These are phyloP conservation scores for Amphiura filiformis DNA, from an alignment of 35 echinoderm and acorn worm genomes.

Conservation along the genomic window DNA sequence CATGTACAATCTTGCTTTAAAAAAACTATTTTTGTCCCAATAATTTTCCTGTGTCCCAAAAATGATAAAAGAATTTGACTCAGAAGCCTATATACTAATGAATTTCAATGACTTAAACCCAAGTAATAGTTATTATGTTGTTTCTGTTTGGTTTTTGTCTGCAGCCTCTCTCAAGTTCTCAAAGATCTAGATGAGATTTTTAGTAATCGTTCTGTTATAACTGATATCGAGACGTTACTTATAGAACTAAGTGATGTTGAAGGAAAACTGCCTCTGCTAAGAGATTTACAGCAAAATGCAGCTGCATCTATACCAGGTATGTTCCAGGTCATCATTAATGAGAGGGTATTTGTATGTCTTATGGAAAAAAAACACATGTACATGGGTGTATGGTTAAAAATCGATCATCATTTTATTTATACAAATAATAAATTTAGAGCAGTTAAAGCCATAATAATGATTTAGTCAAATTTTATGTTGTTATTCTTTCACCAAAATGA, in stretches of 20 bases:
- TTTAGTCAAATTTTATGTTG: too few relatives aligned
- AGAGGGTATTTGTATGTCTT: neutral
- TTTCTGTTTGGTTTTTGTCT: neutral
- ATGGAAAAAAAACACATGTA: too few relatives aligned
- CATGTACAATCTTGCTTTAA: too few relatives aligned
- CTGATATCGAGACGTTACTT: slow-evolving; percentile 29
- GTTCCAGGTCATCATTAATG: neutral
- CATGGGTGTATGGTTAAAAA: too few relatives aligned
- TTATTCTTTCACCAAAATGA: too few relatives aligned
- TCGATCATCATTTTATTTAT: too few relatives aligned
- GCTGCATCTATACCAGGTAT: neutral
- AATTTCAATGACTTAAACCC: too few relatives aligned
- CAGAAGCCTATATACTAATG: too few relatives aligned
- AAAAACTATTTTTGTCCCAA: too few relatives aligned
- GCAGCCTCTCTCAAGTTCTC: slow-evolving; percentile 8
- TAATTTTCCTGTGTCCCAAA: too few relatives aligned
- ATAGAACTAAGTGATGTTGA: slow-evolving; percentile 40
- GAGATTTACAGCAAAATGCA: neutral
- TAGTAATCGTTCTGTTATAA: slow-evolving; percentile 45
- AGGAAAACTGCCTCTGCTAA: neutral
- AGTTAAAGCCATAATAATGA: neutral
- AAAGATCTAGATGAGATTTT: slow-evolving; percentile 57
- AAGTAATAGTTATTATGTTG: too few relatives aligned
- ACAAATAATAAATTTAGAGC: neutral
- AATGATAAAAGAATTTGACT: too few relatives aligned